Base-by-base conservation (phyloP, 2,113 vertebrate species). In the Catagonus wagneri region DNA sequence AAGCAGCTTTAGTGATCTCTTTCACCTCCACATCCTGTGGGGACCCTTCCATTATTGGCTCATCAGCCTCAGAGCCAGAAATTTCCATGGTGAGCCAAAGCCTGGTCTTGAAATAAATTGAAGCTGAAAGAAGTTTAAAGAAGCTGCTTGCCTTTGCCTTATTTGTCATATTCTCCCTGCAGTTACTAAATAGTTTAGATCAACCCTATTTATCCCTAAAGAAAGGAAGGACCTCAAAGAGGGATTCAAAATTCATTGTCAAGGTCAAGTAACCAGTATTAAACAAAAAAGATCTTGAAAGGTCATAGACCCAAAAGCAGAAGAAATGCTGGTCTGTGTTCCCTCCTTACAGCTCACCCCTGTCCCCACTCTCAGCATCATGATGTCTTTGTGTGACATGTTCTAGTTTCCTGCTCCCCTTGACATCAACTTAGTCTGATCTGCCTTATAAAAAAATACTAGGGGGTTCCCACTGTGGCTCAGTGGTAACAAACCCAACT, bases 401-500 rank as follows among this genome's bases (percentile, higher is more conserved):
- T 74, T 88, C 54, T 78, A n/a, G 50, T 13, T 66, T 90, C 78
- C n/a, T 94, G 44, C 6, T 71, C 39, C 22, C 10, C 34, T 87
- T 74, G 58, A 74, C 2, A 20, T 52, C 83, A 72, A 92, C 34
- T 65, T 93, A 93, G 74, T 63, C 19, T 89, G 39, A 83, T 85
- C 92, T 95, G 75, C 68, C 27, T 97, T 89, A n/a, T 10, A 63
- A 89, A 86, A 83, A 94, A 96, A 68, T 8, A 61, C 60, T 66
- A 90, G 19, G 22, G 44, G 5, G 3, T 56, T 44, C 44, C 44
- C 44, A 44, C 8, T 44, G 44, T 44, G 44, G 44, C n/a, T 44
- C 44, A 44, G 44, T 44, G 44, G 44, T 44, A 44, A 44, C 44
- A 44, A 44, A 44, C 44, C 44, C 8, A 8, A 44, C 44, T 44